Conservation (phyloP, 2,888 invertebrate species). For the Smittia aterrima region DNA sequence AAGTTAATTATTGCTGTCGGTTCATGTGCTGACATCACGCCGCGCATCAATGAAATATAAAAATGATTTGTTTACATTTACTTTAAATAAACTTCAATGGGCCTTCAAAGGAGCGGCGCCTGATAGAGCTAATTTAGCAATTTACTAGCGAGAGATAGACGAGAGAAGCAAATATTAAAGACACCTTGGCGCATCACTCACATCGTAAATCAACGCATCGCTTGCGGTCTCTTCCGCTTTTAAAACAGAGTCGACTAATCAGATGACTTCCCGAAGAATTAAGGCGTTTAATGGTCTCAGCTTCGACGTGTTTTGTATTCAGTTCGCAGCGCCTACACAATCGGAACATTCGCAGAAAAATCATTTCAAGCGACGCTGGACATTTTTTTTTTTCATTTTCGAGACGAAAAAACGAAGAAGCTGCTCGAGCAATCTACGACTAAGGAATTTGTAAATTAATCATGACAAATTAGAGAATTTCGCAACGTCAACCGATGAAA, state of each 20-base stretch:
- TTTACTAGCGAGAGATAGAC: not conserved
- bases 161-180: not conserved
- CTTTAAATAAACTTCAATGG: not conserved
- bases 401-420: too few species aligned
- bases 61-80: conserved; percentile 1
- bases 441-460: too few species aligned
- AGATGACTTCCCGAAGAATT: not conserved
- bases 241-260: not conserved
- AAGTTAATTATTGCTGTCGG: not conserved
- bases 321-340: too few species aligned
- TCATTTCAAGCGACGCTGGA: too few species aligned
- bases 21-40: not conserved
- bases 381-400: too few species aligned
- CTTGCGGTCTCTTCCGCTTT: not conserved
- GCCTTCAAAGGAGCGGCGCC: conserved; percentile 10
- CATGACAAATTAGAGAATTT: too few species aligned
- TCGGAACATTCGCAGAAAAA: too few species aligned
- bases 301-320: not conserved
- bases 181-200: not conserved
- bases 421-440: too few species aligned
- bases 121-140: not conserved
- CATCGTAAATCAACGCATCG: not conserved
- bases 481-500: too few species aligned
- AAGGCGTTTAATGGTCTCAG: too few species aligned
- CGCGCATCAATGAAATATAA: not conserved